Base-by-base conservation (phyloP, 2,113 vertebrate genomes). In the Gavialis gangeticus region DNA sequence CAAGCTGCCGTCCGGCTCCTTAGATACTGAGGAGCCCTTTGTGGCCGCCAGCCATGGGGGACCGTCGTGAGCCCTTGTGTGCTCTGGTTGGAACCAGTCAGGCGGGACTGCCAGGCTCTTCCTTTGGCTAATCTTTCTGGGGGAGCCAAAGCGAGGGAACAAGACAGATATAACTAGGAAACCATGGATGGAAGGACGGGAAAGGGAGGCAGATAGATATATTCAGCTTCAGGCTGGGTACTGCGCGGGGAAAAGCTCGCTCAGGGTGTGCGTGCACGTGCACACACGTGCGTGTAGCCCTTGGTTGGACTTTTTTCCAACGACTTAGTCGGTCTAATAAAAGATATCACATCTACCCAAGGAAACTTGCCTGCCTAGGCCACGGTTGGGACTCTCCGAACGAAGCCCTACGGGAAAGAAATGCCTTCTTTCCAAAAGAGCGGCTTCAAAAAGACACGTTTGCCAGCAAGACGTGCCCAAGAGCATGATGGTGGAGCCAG, bases 81-180 rank as follows among this genome's bases (percentile, higher is more conserved):
- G 85, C 89, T 91, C 83, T 56, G 60, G 83, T 79, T 91, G 89
- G 79, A 91, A 85, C 83, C 67, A 60, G 89, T 77, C 78, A 85
- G 85, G 60, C 77, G 24, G 60, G 77, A 60, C 58, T 57, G 77
- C 67, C 55, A 58, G n/a, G 28, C 60, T 34, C 83, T 67, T 28
- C 82, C 60, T 28, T n/a, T 11, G 22, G n/a, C 34, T 62, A 67
- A 58, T 59, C 54, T 27, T 69, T 76, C 81, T 81, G 75, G 37
- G 82, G 64, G 46, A 37, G 34, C 34, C 69, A 46, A 12, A 37
- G 34, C 59, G 89, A 30, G 63, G 46, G 46, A 46, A 9, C 46
- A 46, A 80, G 76, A 37, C 64, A 46, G 59, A 67, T 54, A 67
- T 85, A 85, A 75, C 55, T 71, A 30, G 57, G 58, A 58, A 27